Conservation (phyloP, 2,888 invertebrate genomes). For the Chloroclystis v-ata region DNA sequence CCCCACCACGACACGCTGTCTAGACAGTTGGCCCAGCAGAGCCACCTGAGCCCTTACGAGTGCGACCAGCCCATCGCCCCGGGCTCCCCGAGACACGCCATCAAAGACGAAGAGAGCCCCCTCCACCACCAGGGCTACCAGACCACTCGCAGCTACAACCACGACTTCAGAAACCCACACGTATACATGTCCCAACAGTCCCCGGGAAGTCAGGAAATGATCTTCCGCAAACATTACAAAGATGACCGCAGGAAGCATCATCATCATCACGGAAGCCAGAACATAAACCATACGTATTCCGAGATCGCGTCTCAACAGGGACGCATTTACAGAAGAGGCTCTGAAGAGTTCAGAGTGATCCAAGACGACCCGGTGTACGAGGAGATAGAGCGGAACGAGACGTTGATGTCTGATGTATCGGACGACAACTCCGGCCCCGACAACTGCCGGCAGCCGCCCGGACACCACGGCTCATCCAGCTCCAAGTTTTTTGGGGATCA, state of each 20-base stretch:
- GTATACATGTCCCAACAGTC: conserved; percentile 73
- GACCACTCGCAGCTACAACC: conserved; percentile 69
- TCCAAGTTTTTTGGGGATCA: conserved; percentile 89
- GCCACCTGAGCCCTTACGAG: conserved; percentile 77
- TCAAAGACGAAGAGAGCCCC: conserved; percentile 66
- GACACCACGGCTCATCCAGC: conserved; percentile 71
- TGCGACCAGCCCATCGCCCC: conserved; percentile 67
- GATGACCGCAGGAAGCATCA: conserved; percentile 69
- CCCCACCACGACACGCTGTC: conserved; percentile 81
- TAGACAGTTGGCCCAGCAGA: conserved; percentile 65
- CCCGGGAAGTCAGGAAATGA: conserved; percentile 70
- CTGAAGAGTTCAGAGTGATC: conserved; percentile 77
- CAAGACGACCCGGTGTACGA: conserved; percentile 90
- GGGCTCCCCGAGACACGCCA: conserved; percentile 66
- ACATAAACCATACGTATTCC: conserved; percentile 86
- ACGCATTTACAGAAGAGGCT: conserved; percentile 70
- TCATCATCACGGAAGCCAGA: conserved; percentile 76
- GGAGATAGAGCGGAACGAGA: conserved; percentile 86
- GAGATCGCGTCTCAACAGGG: conserved; percentile 80
- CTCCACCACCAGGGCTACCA: conserved; percentile 68
- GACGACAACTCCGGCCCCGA: conserved; percentile 83
- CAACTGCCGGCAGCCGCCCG: conserved; percentile 82
- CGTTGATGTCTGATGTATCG: conserved; percentile 86
- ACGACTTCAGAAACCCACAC: conserved; percentile 70
- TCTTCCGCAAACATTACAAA: conserved; percentile 68